Evolutionary conservation across 2,888 invertebrate genomes (phyloP).

Genomic region (Sphaerophoria taeniata): DNA sequence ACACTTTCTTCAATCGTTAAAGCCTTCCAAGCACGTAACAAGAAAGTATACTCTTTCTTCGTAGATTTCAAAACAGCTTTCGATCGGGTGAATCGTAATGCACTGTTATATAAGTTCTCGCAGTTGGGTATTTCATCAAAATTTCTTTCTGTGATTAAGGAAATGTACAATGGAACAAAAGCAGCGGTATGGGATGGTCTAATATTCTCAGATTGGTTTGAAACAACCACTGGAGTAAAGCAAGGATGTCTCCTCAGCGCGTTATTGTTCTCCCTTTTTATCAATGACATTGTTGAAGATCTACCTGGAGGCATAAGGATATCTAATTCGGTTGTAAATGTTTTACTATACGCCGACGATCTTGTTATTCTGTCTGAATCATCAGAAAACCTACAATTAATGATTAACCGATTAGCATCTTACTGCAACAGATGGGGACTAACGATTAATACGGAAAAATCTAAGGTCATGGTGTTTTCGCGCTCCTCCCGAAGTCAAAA

Average conservation of each 20-base stretch:
- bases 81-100: neutral
- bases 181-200: too few species aligned
- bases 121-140: neutral
- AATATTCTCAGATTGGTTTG: too few species aligned
- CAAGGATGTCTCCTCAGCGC: neutral
- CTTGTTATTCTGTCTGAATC: too few species aligned
- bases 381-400: too few species aligned
- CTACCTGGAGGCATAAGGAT: neutral
- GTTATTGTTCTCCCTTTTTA: neutral
- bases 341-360: too few species aligned
- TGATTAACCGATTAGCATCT: too few species aligned
- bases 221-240: too few species aligned
- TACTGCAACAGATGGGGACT: neutral
- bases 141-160: neutral
- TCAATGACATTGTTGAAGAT: too few species aligned
- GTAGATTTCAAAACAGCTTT: neutral
- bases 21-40: too few species aligned
- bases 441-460: constrained; percentile 1
- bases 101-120: neutral
- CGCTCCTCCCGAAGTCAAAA: too few species aligned
- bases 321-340: neutral
- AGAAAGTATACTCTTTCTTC: too few species aligned
- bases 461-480: neutral
- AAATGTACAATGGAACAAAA: neutral
- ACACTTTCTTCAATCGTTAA: too few species aligned